Conservation (phyloP, 2,888 invertebrate genomes). For the Kuschelorhynchus macadamiae region DNA sequence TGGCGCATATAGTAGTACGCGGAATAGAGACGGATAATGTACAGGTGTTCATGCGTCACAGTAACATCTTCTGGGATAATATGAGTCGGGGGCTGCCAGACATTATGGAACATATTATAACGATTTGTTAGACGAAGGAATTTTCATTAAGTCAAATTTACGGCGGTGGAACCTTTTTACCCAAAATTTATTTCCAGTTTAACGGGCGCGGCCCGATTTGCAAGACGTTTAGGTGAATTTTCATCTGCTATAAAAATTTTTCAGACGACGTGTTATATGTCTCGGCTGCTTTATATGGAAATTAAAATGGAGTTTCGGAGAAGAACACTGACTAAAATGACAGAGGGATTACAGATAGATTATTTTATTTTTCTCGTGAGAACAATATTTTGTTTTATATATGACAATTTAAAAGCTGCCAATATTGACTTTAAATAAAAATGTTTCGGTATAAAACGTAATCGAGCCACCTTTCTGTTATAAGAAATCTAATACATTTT, state of each 20-base stretch:
- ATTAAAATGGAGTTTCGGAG: conserved; percentile 25
- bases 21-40: conserved; percentile 37
- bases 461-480: too few species aligned
- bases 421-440: too few species aligned
- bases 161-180: conserved; percentile 50
- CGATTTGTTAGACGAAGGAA: conserved; percentile 52
- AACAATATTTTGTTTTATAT: too few species aligned
- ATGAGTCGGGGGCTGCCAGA: conserved; percentile 39
- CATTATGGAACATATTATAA: conserved; percentile 52
- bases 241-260: conserved; percentile 49
- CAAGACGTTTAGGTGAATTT: conserved; percentile 49
- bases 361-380: too few species aligned
- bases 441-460: too few species aligned
- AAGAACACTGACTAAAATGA: not conserved
- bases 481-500: too few species aligned
- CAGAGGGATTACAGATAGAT: too few species aligned
- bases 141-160: conserved; percentile 53
- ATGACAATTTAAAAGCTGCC: too few species aligned
- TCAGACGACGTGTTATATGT: conserved; percentile 34
- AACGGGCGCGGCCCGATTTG: conserved; percentile 45
- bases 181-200: conserved; percentile 51
- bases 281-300: conserved; percentile 35
- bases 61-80: conserved; percentile 46
- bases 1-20: conserved; percentile 22
- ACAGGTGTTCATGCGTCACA: conserved; percentile 62